Base-by-base conservation (phyloP, 2,113 vertebrate genomes). In the Paradisaea rubra region DNA sequence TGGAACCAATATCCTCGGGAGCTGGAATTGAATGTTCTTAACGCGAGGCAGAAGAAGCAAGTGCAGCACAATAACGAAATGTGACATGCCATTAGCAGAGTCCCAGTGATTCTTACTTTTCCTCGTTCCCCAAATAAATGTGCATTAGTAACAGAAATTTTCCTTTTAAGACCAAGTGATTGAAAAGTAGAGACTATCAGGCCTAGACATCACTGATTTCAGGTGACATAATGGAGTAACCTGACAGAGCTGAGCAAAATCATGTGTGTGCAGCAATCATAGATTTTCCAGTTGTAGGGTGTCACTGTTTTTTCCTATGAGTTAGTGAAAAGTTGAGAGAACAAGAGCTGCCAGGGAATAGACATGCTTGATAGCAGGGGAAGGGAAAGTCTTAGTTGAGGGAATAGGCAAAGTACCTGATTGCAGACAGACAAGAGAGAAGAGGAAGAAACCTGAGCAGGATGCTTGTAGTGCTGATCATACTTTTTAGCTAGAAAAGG, bases 1-100 rank as follows among this genome's bases (percentile, higher is more conserved):
- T 85, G 89, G 93, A 92, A 96, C 93, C 93, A 94, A 91, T 92
- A 93, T 94, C 89, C 95, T 92, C 30, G 7, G 94, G 91, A 94
- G 49, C 57, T 89, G 57, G 93, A 94, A 94, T 68, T 94, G 87
- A 93, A 85, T 91, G 87, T 85, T 95, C 86, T 82, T 89, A 96
- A 76, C 0, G 1, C 0, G 1, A 93, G 69, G 65, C 80, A 93
- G 86, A 91, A 94, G 88, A 92, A 94, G 44, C 37, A 69, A 93
- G 27, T 66, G 78, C 81, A 91, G 78, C 70, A 87, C 70, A 85
- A 72, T 93, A 97, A 95, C 73, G 81, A 80, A 93, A 94, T 77
- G 70, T 91, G 93, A 87, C 91, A 72, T 79, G 63, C 66, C 84
- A 89, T 95, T 93, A 95, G 57, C 73, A 86, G 64, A 94, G 25